Conservation (phyloP, 1,140 invertebrate species). For the Eriosoma lanigerum region DNA sequence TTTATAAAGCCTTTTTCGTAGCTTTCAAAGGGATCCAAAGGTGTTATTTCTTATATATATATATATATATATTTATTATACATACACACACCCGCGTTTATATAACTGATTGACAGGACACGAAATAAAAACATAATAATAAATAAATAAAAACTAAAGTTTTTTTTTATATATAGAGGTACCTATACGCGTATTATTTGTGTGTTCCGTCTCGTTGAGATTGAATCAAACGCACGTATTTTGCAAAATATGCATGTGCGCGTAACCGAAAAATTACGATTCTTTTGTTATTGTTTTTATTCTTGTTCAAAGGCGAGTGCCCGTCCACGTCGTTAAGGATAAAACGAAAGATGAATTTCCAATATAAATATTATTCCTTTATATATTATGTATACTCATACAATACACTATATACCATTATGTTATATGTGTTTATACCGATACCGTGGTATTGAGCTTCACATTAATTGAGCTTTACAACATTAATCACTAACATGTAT, state of each 20-base stretch:
- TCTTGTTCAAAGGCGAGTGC: not conserved
- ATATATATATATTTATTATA: no score
- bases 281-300: not conserved
- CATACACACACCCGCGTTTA: not conserved
- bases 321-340: not conserved
- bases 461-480: no score
- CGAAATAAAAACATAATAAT: not conserved
- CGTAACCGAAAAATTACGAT: not conserved
- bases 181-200: not conserved
- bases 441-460: no score
- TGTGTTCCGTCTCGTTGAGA: not conserved
- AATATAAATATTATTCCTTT: not conserved
- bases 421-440: no score
- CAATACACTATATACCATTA: no score
- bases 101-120: slow-evolving; percentile 10
- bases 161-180: not conserved
- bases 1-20: not conserved
- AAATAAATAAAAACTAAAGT: no score
- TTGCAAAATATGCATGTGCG: not conserved
- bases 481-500: no score
- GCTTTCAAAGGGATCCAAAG: slow-evolving; percentile 13
- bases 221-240: not conserved
- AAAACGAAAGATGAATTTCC: not conserved
- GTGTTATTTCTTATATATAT: no score
- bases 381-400: no score